Conservation (phyloP, 2,113 vertebrate species). For the Eretmodus cyanostictus region DNA sequence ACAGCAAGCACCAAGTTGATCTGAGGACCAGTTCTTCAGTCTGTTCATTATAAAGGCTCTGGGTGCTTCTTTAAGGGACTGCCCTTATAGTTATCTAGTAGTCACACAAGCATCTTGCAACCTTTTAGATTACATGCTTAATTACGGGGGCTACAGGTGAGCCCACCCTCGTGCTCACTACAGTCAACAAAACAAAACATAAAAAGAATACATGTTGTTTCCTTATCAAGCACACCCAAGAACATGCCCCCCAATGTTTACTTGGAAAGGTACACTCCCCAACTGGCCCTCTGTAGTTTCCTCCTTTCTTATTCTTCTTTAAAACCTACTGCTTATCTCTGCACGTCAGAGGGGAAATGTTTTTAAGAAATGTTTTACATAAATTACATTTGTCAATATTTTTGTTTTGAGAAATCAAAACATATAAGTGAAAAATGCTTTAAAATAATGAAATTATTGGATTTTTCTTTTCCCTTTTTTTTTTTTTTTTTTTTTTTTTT, state of each 20-base stretch:
- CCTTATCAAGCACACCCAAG: background rate
- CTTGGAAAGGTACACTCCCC: background rate
- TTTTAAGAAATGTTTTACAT: background rate
- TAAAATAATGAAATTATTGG: background rate
- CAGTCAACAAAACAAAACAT: background rate
- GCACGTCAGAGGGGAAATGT: background rate
- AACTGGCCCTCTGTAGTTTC: background rate
- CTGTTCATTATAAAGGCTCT: background rate
- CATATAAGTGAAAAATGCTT: background rate
- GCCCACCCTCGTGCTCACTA: background rate
- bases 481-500: accelerated
- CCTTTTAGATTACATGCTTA: background rate
- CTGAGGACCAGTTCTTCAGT: background rate
- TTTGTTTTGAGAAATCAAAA: background rate
- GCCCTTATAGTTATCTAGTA: background rate
- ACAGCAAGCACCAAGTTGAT: background rate
- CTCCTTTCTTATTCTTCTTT: background rate
- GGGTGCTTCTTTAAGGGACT: background rate
- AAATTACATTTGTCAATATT: background rate
- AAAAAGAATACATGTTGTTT: background rate
- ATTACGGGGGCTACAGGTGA: background rate
- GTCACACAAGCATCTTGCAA: background rate
- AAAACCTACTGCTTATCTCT: background rate
- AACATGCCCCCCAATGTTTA: background rate
- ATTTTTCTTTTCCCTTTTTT: background rate